These are phyloP conservation scores for Drosophila dives DNA, from an alignment of 2,888 invertebrate genomes.

Conservation along the genomic window DNA sequence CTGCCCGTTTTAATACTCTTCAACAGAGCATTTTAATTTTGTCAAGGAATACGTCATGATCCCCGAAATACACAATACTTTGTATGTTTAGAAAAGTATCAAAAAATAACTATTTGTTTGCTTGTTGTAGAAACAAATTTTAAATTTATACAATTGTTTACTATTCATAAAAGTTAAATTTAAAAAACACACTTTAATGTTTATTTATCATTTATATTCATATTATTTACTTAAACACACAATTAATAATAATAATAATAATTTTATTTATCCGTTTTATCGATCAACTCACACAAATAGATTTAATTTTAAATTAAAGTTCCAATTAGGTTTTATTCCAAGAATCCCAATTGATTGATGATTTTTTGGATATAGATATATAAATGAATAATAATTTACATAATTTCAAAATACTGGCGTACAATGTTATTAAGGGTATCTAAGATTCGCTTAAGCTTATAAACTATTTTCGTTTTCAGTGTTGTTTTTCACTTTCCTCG, in stretches of 20 bases:
- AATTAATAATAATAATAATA: no score
- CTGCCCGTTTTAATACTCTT: constrained; percentile 38
- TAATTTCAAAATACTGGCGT: background rate
- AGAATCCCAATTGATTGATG: background rate
- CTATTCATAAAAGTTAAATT: background rate
- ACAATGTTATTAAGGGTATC: constrained; percentile 1
- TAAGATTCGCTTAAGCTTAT: background rate
- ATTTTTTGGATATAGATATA: background rate
- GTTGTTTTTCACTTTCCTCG: constrained; percentile 42
- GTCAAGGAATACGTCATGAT: background rate
- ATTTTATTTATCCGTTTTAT: background rate
- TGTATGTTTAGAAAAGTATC: background rate
- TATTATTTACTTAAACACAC: background rate
- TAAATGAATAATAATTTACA: background rate
- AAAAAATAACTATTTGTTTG: background rate
- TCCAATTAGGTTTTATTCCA: background rate
- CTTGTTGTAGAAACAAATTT: background rate
- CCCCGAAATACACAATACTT: background rate
- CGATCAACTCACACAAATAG: background rate
- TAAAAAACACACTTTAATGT: background rate
- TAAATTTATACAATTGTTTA: background rate
- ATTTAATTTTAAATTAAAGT: background rate
- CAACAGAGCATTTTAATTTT: background rate
- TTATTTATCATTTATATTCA: background rate
- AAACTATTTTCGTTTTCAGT: background rate